phyloP scores from a whole-genome alignment of 2,797 vertebrate species.

The Sebastes minor region DNA sequence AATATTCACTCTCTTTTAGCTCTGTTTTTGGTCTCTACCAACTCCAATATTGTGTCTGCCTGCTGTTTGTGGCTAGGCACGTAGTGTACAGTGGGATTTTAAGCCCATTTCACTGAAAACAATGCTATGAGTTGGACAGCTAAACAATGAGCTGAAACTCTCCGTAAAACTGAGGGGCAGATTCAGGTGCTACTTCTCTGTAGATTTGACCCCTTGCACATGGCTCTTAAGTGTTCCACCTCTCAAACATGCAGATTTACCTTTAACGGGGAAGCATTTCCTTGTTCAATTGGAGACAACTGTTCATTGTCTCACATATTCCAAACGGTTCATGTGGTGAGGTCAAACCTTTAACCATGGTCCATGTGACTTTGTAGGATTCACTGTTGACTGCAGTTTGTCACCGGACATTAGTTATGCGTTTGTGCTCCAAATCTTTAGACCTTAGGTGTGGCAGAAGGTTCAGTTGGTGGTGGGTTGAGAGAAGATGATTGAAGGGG shows the following conservation, averaged over 20 bases:
- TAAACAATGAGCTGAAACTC: neutral
- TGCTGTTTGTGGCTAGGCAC: neutral
- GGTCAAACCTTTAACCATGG: conserved; percentile 12
- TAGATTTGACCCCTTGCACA: neutral
- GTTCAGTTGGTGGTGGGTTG: neutral
- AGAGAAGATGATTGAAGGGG: neutral
- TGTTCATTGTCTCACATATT: neutral
- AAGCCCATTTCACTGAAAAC: too few species aligned
- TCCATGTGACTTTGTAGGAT: conserved; percentile 20
- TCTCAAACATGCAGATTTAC: neutral
- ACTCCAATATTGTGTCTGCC: neutral
- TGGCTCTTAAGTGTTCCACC: neutral
- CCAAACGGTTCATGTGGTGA: conserved; percentile 1
- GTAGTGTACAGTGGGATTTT: neutral
- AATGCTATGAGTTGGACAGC: neutral
- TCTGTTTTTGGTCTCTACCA: neutral
- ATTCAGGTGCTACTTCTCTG: neutral
- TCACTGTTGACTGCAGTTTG: neutral
- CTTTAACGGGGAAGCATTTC: neutral
- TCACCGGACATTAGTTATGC: conserved; percentile 19
- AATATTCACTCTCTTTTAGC: neutral
- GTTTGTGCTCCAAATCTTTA: neutral
- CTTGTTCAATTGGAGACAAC: neutral
- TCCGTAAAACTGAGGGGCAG: too few species aligned
- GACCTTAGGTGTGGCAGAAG: neutral